Evolutionary conservation across 2,797 vertebrate species (phyloP).

Genomic region (Channa striata): DNA sequence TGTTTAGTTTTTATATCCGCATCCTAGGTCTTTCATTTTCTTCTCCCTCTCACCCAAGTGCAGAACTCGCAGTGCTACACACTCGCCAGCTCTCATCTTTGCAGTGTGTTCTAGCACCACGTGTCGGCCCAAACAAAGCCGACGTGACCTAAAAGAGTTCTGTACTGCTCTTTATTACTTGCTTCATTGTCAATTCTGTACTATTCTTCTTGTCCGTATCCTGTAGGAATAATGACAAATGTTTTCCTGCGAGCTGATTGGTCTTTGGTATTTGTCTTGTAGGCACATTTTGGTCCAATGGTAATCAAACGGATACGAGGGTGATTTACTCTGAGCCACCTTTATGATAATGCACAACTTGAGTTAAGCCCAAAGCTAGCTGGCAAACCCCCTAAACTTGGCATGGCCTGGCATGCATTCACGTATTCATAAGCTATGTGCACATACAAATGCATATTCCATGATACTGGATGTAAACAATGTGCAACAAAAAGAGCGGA

Average conservation of each 20-base stretch:
- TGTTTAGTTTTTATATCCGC: no score
- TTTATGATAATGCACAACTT: not conserved
- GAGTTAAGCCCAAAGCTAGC: no score
- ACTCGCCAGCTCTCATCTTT: no score
- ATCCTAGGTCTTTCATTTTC: no score
- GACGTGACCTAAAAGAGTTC: no score
- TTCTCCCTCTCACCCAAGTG: no score
- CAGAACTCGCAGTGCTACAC: no score
- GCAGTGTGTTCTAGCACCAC: no score
- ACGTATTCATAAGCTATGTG: not conserved
- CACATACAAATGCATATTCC: not conserved
- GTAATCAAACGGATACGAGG: not conserved
- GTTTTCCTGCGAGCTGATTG: not conserved
- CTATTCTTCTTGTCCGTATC: not conserved
- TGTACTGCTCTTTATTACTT: not conserved
- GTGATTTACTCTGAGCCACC: not conserved
- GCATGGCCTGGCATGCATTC: not conserved
- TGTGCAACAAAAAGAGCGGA: not conserved
- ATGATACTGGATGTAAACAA: not conserved
- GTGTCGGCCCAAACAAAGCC: no score
- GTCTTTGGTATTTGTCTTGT: no score
- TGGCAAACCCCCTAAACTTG: not conserved
- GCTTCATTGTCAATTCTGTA: not conserved
- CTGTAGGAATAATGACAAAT: not conserved
- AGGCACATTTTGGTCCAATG: not conserved